phyloP scores from a whole-genome alignment of 2,113 vertebrate species.

The Notarius lentiginosus region DNA sequence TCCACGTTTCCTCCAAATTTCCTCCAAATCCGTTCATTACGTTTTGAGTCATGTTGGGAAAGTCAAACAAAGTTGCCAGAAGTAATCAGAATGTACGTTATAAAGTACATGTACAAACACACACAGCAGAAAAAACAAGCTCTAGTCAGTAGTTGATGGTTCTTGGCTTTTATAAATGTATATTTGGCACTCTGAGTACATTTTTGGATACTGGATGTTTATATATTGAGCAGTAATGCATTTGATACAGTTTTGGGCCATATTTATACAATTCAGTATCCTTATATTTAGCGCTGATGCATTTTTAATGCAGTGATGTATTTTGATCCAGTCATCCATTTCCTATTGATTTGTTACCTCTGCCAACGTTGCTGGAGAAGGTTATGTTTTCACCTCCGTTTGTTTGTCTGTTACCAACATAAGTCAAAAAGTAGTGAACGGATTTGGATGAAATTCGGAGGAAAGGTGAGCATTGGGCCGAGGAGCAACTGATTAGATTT shows the following conservation, averaged over 20 bases:
- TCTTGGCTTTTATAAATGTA: not conserved
- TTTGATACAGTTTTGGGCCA: not conserved
- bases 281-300: not conserved
- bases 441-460: no score
- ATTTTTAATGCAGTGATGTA: no score
- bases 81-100: not conserved
- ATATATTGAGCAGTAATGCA: not conserved
- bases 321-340: not conserved
- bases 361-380: no score
- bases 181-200: not conserved
- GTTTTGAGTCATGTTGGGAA: no score
- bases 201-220: not conserved
- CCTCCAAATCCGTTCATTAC: no score
- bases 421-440: no score
- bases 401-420: no score
- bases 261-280: not conserved
- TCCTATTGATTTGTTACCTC: not conserved
- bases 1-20: no score
- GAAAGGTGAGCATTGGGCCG: no score
- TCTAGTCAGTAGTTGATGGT: not conserved
- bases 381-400: no score
- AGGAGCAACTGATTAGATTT: no score
- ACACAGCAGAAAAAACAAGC: not conserved
- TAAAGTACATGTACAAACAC: not conserved
- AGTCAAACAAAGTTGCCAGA: no score